Conservation (phyloP, 2,113 vertebrate species). For the Pelobates fuscus region DNA sequence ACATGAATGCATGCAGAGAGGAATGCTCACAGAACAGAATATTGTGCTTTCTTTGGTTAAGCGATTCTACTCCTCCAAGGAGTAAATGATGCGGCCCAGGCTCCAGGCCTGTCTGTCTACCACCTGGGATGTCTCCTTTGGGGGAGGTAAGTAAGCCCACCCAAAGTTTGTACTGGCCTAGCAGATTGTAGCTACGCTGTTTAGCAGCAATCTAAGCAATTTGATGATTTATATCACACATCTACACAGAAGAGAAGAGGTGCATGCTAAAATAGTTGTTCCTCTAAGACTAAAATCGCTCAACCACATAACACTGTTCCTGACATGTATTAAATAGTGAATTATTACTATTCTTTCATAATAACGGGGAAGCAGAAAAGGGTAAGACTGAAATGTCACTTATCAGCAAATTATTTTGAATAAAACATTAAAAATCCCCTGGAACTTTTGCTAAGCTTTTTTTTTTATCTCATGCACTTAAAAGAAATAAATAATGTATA, state of each 20-base stretch:
- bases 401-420: no score
- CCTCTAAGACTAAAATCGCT: conserved; percentile 20
- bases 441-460: no score
- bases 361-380: no score
- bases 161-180: conserved; percentile 74
- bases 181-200: conserved; percentile 54
- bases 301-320: conserved; percentile 5
- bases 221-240: background rate
- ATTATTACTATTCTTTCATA: no score
- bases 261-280: conserved; percentile 52
- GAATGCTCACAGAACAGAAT: conserved; percentile 73
- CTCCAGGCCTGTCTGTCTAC: conserved; percentile 73
- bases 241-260: conserved; percentile 51
- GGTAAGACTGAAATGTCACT: no score
- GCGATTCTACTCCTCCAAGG: conserved; percentile 69
- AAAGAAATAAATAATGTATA: no score
- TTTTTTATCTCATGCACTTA: no score
- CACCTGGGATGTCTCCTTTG: conserved; percentile 80
- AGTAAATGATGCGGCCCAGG: conserved; percentile 64
- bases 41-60: conserved; percentile 71
- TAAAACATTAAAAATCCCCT: no score
- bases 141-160: conserved; percentile 82
- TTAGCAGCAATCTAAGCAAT: background rate
- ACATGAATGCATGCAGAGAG: conserved; percentile 77
- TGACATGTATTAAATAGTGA: conserved; percentile 5